These are phyloP conservation scores for Ariolimax columbianus DNA, from an alignment of 2,888 invertebrate species.

Conservation along the genomic window DNA sequence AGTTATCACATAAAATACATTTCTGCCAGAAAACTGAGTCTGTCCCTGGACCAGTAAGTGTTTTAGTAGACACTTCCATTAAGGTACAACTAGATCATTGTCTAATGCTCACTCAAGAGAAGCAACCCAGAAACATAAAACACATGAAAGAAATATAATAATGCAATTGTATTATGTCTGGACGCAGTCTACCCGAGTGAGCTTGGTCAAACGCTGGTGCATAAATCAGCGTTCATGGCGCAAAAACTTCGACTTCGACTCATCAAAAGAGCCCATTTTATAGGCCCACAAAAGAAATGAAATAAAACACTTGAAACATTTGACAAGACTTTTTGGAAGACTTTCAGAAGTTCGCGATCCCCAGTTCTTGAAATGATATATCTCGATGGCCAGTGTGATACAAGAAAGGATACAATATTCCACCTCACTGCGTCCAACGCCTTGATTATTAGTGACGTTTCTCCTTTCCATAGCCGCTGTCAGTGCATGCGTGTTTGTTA, in stretches of 20 bases:
- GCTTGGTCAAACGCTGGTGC: background rate
- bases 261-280: background rate
- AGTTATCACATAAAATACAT: too few relatives aligned
- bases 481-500: constrained; percentile 18
- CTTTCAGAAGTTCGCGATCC: background rate
- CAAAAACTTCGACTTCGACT: background rate
- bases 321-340: background rate
- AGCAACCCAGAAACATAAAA: too few relatives aligned
- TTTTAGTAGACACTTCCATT: too few relatives aligned
- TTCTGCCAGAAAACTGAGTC: too few relatives aligned
- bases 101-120: too few relatives aligned
- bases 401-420: constrained; percentile 21
- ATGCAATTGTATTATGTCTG: too few relatives aligned
- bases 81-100: too few relatives aligned
- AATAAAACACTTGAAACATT: background rate
- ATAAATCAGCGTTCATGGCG: background rate
- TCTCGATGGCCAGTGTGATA: background rate
- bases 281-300: too few relatives aligned
- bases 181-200: too few relatives aligned
- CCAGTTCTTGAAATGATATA: background rate
- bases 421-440: background rate
- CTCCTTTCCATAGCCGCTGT: background rate
- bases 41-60: too few relatives aligned
- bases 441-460: constrained; percentile 9
- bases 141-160: too few relatives aligned